phyloP scores from a whole-genome alignment of 2,888 invertebrate species.

The Papilio elwesi region DNA sequence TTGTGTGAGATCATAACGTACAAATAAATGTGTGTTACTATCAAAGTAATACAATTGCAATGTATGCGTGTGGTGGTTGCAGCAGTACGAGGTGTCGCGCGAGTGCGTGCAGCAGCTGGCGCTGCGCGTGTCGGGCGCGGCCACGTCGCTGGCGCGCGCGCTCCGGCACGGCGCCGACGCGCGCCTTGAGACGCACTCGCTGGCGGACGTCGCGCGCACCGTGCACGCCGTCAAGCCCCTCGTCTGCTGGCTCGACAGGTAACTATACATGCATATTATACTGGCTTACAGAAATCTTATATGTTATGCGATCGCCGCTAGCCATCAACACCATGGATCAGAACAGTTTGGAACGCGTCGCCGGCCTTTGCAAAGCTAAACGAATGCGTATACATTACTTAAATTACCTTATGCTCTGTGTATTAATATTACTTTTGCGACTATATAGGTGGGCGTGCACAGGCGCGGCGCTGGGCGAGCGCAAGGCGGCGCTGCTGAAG shows the following conservation, averaged over 20 bases:
- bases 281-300: too few species aligned
- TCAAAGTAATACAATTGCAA: too few species aligned
- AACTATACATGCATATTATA: slow-evolving; percentile 44
- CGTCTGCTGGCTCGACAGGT: slow-evolving; percentile 96
- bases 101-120: slow-evolving; percentile 97
- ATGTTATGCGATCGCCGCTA: too few species aligned
- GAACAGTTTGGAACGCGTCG: too few species aligned
- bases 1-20: too few species aligned
- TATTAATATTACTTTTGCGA: too few species aligned
- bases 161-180: slow-evolving; percentile 89
- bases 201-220: slow-evolving; percentile 92
- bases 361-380: too few species aligned
- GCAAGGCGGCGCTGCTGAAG: slow-evolving; percentile 87
- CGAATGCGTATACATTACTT: too few species aligned
- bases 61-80: slow-evolving; percentile 51
- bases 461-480: slow-evolving; percentile 58
- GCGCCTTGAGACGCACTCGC: slow-evolving; percentile 90
- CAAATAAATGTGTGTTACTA: too few species aligned
- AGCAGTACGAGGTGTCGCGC: slow-evolving; percentile 95
- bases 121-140: slow-evolving; percentile 91
- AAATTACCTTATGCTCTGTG: too few species aligned
- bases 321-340: too few species aligned
- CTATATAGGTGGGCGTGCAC: slow-evolving; percentile 49
- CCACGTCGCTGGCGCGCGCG: slow-evolving; percentile 87
- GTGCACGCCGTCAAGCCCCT: slow-evolving; percentile 93